Conservation (phyloP, 2,888 invertebrate species). For the Tanypteryx hageni region DNA sequence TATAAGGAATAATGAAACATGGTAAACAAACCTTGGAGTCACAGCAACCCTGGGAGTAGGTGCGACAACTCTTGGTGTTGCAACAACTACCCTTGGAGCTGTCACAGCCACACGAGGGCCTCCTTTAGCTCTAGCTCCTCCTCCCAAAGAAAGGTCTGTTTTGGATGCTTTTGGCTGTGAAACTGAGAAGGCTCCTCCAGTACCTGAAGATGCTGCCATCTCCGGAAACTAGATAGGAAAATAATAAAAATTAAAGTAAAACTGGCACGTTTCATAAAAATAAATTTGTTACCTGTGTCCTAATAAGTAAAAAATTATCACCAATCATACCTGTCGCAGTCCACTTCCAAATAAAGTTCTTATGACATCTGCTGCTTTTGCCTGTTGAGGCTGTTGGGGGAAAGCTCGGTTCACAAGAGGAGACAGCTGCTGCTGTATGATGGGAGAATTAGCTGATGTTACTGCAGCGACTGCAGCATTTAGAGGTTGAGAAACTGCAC, state of each 20-base stretch:
- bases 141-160: conserved; percentile 17
- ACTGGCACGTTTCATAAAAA: neutral
- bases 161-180: conserved; percentile 39
- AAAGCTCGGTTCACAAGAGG: conserved; percentile 52
- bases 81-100: conserved; percentile 36
- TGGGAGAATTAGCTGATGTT: conserved; percentile 66
- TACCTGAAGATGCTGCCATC: conserved; percentile 15
- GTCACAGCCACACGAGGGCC: conserved; percentile 51
- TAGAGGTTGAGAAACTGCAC: conserved; percentile 58
- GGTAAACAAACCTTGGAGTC: conserved; percentile 37
- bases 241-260: neutral
- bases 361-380: conserved; percentile 54
- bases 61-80: conserved; percentile 37
- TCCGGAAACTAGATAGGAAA: conserved; percentile 5
- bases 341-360: conserved; percentile 44
- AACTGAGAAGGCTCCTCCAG: conserved; percentile 46
- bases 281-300: neutral
- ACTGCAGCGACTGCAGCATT: conserved; percentile 65
- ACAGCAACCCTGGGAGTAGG: conserved; percentile 64
- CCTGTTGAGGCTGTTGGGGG: conserved; percentile 52
- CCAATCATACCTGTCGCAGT: conserved; percentile 40
- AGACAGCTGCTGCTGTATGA: conserved; percentile 43
- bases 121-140: conserved; percentile 22
- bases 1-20: neutral
- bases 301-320: neutral